Evolutionary conservation across 2,888 invertebrate genomes (phyloP), one percentile per base, ranked within the genome.

Genomic region (Sepiola atlantica): DNA sequence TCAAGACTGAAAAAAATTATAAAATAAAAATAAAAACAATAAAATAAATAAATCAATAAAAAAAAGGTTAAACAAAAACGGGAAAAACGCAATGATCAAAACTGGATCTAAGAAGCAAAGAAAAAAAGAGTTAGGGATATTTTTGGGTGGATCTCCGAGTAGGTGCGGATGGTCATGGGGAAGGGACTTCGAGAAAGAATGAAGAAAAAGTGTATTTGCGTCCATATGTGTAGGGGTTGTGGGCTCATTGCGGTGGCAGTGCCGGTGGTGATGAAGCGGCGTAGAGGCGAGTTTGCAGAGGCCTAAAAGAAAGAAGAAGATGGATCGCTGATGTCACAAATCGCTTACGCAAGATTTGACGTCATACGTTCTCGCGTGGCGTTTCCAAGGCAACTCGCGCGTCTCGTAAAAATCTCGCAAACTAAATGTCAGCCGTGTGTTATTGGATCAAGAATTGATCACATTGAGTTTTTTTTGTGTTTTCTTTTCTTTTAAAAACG

Each of bases 271-370:
- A 24, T 24, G 77, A 16, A 21, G 77, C 0, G n/a, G n/a, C 1
- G 77, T 77, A n/a, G 77, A 77, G n/a, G n/a, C n/a, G n/a, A n/a
- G n/a, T n/a, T 77, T 8, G 77, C n/a, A 77, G 54, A 92, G 54
- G 54, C 45, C 14, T 35, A 16, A 24, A n/a, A 35, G 35, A 20
- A 91, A 91, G 91, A 91, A 91, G 91, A 45, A 91, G 91, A 92
- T 92, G 92, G 54, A 54, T 92, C 45, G 54, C 92, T 54, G 92
- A 92, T 54, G 92, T 54, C 92, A 92, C 92, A 92, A 92, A 92
- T 92, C 92, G 92, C 92, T 92, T 92, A 92, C 92, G 92, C 92
- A 92, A 92, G 92, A 92, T 92, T 92, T 92, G 92, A 92, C 92
- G 92, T 92, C 92, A 92, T 92, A 54, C 14, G 92, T 45, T 92